These are phyloP conservation scores for Falco concolor DNA, from an alignment of 2,797 vertebrate genomes.

Conservation along the genomic window DNA sequence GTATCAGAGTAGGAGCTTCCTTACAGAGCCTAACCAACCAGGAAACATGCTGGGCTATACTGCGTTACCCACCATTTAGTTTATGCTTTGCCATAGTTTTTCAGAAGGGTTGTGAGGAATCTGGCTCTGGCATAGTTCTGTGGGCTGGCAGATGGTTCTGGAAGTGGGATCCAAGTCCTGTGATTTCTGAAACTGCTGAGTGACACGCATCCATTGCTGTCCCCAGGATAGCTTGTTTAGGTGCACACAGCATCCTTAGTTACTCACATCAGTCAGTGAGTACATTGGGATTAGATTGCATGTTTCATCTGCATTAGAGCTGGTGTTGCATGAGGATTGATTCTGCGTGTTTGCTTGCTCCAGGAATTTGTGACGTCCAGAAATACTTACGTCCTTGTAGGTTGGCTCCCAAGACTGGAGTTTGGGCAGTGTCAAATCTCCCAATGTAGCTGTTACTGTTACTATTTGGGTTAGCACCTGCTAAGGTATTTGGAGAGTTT, in stretches of 20 bases:
- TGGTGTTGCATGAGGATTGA: background rate
- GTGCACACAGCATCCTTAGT: background rate
- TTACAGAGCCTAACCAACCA: background rate
- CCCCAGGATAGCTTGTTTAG: background rate
- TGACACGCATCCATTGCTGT: background rate
- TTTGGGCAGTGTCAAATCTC: background rate
- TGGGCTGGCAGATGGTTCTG: background rate
- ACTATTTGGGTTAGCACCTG: background rate
- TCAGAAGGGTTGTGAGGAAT: background rate
- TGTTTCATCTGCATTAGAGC: fast-evolving
- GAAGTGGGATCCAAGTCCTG: background rate
- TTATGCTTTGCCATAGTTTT: background rate
- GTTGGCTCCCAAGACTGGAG: background rate
- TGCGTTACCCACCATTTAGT: background rate
- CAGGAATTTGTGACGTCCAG: background rate
- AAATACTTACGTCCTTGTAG: fast-evolving
- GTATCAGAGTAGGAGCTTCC: background rate
- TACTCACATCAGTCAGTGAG: background rate
- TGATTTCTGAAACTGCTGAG: background rate
- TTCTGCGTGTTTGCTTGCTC: background rate
- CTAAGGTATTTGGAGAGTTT: background rate
- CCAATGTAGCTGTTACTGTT: background rate
- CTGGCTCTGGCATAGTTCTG: background rate
- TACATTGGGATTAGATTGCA: background rate
- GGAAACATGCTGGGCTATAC: fast-evolving